These are phyloP conservation scores for Drosophila pseudoobscura DNA, from an alignment of 1,140 invertebrate genomes.

Conservation along the genomic window DNA sequence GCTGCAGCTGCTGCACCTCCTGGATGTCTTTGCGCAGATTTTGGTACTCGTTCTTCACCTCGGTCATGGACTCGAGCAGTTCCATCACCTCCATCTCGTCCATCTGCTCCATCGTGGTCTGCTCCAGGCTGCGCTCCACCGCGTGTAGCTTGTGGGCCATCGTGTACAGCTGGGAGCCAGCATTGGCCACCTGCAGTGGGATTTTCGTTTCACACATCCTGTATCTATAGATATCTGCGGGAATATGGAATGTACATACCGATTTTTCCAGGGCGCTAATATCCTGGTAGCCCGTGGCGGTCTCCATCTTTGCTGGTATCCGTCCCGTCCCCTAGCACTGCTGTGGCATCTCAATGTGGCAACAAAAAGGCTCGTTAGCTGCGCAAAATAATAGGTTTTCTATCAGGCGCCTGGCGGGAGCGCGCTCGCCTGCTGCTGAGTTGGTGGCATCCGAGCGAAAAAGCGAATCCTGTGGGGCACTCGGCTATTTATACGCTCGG, in stretches of 20 bases:
- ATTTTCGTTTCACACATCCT: not conserved
- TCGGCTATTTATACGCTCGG: conserved; percentile 67
- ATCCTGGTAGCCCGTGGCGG: conserved; percentile 71
- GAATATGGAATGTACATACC: conserved; percentile 45
- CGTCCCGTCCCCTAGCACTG: not conserved
- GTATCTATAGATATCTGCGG: too few relatives aligned
- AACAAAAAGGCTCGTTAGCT: conserved; percentile 10
- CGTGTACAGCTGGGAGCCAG: conserved; percentile 78
- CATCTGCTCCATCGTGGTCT: conserved; percentile 75
- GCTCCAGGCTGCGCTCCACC: conserved; percentile 76
- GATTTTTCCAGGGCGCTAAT: conserved; percentile 80
- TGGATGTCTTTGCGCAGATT: conserved; percentile 85
- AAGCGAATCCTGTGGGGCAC: conserved; percentile 55
- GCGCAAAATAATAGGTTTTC: conserved; percentile 31
- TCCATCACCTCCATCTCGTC: conserved; percentile 84
- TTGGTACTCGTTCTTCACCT: conserved; percentile 86
- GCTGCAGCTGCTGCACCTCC: conserved; percentile 86
- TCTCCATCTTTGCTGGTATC: conserved; percentile 38
- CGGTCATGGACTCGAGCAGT: conserved; percentile 85
- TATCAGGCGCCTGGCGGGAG: conserved; percentile 38
- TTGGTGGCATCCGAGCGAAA: conserved; percentile 38
- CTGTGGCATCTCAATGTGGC: conserved; percentile 18
- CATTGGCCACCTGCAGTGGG: conserved; percentile 65
- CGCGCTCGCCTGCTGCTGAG: conserved; percentile 43
- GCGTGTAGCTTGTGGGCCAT: conserved; percentile 79